A percentile compares a stretch with the other conserved stretches of the same genome.
Conservation (phyloP, 2,113 vertebrate genomes). For the Corythornis madagascariensis region DNA sequence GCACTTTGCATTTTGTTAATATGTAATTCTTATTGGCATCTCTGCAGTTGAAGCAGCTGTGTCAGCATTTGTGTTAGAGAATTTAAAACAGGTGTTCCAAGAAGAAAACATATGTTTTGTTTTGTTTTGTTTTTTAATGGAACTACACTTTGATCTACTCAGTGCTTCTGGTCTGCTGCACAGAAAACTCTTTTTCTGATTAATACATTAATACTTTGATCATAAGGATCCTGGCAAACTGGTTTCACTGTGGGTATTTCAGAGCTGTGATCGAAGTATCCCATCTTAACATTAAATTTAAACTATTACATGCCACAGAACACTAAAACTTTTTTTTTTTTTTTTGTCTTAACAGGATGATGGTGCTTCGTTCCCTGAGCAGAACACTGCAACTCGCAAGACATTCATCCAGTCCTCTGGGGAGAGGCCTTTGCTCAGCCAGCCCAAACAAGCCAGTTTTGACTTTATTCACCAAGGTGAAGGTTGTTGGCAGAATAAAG, state of each 20-base stretch:
- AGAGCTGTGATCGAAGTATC: not conserved
- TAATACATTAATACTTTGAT: not conserved
- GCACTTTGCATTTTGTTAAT: constrained; percentile 51
- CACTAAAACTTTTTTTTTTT: not conserved
- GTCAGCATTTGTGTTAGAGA: constrained; percentile 23
- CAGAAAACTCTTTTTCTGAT: not conserved
- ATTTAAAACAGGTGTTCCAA: constrained; percentile 25
- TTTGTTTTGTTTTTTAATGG: not conserved
- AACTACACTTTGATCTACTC: not conserved
- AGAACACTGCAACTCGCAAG: constrained; percentile 49
- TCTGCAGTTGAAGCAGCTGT: constrained; percentile 55
- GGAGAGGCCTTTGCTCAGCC: constrained; percentile 55
- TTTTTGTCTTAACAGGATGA: constrained; percentile 67
- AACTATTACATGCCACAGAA: not conserved
- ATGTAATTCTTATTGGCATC: constrained; percentile 40
- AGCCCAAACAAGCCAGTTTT: constrained; percentile 72
- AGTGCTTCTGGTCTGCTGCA: not conserved
- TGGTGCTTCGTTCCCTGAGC: constrained; percentile 69
- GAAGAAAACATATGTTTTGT: not conserved
- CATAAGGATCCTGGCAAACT: not conserved
- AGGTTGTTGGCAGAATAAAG: not conserved
- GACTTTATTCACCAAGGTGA: constrained; percentile 90
- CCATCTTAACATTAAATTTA: not conserved
- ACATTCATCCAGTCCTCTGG: constrained; percentile 14
- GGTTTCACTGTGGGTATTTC: not conserved